Evolutionary conservation across 2,113 vertebrate genomes (phyloP).

Genomic region (Bubalus kerabau): DNA sequence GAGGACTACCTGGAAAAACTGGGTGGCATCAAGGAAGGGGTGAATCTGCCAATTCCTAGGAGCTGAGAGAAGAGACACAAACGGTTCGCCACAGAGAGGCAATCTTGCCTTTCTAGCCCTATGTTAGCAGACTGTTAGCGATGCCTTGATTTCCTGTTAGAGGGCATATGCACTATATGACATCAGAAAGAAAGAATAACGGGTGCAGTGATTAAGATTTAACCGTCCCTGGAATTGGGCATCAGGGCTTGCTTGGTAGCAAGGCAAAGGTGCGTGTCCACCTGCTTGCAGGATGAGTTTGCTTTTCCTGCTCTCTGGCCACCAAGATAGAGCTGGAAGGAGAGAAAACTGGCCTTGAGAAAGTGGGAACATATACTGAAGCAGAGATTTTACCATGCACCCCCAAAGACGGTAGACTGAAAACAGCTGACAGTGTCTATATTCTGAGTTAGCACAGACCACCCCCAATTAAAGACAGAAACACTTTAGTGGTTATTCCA

Average conservation of each 20-base stretch:
- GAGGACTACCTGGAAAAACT: not conserved
- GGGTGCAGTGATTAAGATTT: not conserved
- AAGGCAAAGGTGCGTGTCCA: fast-evolving
- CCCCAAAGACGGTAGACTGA: not conserved
- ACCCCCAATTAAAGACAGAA: slow-evolving; percentile 45
- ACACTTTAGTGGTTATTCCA: not conserved
- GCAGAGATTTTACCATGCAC: not conserved
- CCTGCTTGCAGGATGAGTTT: not conserved
- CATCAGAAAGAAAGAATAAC: not conserved
- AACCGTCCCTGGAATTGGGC: not conserved
- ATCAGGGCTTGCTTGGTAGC: not conserved
- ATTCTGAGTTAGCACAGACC: not conserved
- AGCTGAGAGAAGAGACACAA: not conserved
- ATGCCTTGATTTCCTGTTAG: not conserved
- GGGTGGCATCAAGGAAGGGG: not conserved
- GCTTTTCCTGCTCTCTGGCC: not conserved
- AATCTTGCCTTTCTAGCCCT: not conserved
- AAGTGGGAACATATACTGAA: not conserved
- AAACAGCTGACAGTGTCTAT: not conserved
- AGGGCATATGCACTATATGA: not conserved
- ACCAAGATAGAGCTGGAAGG: not conserved
- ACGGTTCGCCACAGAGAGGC: not conserved
- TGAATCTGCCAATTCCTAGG: not conserved
- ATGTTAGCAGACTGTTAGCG: not conserved
- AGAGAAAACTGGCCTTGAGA: not conserved